Conservation (phyloP, 2,113 vertebrate genomes). For the Camelus bactrianus region DNA sequence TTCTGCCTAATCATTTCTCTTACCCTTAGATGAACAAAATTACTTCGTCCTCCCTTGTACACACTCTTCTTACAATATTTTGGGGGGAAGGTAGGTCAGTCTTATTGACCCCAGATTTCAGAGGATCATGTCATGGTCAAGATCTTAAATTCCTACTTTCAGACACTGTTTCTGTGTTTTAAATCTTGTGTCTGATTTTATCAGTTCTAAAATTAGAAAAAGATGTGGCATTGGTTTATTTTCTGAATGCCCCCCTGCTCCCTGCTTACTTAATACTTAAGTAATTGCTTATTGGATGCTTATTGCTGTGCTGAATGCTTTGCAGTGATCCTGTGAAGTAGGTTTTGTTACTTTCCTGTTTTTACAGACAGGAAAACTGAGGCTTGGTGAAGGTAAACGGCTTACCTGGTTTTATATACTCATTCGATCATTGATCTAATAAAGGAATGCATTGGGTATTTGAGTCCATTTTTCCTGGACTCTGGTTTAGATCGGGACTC, state of each 20-base stretch:
- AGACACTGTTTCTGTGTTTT: neutral
- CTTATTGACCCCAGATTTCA: neutral
- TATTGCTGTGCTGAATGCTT: neutral
- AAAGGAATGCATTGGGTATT: neutral
- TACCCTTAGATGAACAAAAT: neutral
- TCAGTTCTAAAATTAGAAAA: neutral
- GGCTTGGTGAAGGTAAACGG: neutral
- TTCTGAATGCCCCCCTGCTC: neutral
- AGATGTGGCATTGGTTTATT: neutral
- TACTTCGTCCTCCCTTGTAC: neutral
- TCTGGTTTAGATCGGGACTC: neutral
- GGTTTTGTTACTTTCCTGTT: conserved; percentile 3
- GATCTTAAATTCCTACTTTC: conserved; percentile 30
- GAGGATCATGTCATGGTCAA: neutral
- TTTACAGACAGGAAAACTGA: neutral
- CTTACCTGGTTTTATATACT: neutral
- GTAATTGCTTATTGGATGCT: neutral
- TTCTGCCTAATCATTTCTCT: neutral
- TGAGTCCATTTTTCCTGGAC: neutral
- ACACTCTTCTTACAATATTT: neutral
- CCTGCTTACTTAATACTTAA: neutral
- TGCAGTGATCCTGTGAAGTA: neutral
- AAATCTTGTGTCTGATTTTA: neutral
- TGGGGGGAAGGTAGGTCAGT: neutral
- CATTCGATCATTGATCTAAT: neutral